Conservation (phyloP, 1,140 invertebrate genomes). For the Cyclina sinensis region DNA sequence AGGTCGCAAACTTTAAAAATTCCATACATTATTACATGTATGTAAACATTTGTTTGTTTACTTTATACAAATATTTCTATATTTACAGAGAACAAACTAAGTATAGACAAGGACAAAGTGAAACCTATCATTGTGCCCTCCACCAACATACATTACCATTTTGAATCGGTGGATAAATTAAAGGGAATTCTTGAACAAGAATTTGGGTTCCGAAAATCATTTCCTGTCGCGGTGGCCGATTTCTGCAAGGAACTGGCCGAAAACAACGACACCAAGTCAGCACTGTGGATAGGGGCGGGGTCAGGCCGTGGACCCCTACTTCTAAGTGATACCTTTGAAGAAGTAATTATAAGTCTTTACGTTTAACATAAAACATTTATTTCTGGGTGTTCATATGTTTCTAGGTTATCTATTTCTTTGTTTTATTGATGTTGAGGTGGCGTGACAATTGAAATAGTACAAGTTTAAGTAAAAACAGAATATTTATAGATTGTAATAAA, state of each 20-base stretch:
- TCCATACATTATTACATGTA: too few relatives aligned
- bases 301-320: slow-evolving; percentile 78
- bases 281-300: slow-evolving; percentile 78
- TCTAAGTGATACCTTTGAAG: slow-evolving; percentile 76
- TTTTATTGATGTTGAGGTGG: too few relatives aligned
- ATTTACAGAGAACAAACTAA: slow-evolving; percentile 69
- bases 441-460: too few relatives aligned
- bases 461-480: too few relatives aligned
- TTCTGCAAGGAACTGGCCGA: slow-evolving; percentile 69
- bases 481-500: too few relatives aligned
- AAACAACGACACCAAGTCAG: slow-evolving; percentile 66
- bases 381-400: too few relatives aligned
- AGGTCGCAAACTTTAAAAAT: too few relatives aligned
- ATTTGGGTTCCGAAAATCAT: slow-evolving; percentile 82
- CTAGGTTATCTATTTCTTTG: too few relatives aligned
- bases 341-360: slow-evolving; percentile 73
- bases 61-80: too few relatives aligned
- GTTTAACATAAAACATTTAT: too few relatives aligned
- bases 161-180: slow-evolving; percentile 73
- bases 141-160: slow-evolving; percentile 78
- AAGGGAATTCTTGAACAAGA: slow-evolving; percentile 81
- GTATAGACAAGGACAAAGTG: slow-evolving; percentile 64
- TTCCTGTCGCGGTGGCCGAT: slow-evolving; percentile 72
- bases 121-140: slow-evolving; percentile 66
- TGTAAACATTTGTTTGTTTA: too few relatives aligned